phyloP scores from a whole-genome alignment of 2,888 invertebrate species.

The Tetranychus piercei region DNA sequence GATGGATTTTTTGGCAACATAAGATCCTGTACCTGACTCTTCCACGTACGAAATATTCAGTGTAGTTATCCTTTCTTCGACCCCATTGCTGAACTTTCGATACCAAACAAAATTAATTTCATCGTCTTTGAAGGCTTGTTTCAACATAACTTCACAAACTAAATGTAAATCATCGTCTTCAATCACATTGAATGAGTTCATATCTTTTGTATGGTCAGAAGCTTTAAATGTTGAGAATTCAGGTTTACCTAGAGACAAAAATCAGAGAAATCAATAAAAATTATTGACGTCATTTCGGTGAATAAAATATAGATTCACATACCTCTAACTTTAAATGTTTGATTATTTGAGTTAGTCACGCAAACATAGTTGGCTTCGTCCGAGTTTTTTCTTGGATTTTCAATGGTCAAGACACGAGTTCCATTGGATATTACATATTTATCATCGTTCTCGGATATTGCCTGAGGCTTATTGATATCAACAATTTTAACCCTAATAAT shows the following conservation, averaged over 20 bases:
- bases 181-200: constrained; percentile 7
- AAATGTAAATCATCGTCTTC: constrained; percentile 1
- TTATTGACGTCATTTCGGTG: neutral
- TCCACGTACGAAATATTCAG: neutral
- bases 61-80: neutral
- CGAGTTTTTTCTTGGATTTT: neutral
- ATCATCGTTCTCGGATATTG: neutral
- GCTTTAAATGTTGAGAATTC: constrained; percentile 5
- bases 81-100: neutral
- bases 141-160: constrained; percentile 3
- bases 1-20: neutral
- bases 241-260: neutral
- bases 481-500: neutral
- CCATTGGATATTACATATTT: neutral
- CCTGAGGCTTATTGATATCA: neutral
- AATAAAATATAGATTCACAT: neutral
- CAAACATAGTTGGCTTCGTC: neutral
- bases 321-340: neutral
- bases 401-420: neutral
- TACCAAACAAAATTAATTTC: constrained; percentile 1
- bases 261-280: neutral
- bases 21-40: neutral
- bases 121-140: neutral
- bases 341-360: neutral
- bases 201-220: neutral